Base-by-base conservation (phyloP, 2,797 vertebrate species). In the Poliocrania exsul region DNA sequence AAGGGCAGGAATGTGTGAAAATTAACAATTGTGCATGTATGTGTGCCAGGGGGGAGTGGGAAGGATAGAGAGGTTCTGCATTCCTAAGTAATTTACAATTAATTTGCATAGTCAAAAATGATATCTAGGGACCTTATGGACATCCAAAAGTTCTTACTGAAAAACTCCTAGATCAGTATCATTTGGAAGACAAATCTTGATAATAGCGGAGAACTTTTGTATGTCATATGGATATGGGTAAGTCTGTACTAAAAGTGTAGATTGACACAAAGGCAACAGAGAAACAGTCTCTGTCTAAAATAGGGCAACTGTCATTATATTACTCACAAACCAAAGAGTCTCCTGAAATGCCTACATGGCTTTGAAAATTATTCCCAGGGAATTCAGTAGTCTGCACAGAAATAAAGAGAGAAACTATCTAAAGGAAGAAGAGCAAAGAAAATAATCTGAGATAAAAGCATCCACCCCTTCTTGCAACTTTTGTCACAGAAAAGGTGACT, bases 361-460 rank as follows among this genome's bases (percentile, higher is more conserved):
- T 93, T 95, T 85, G 44, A 90, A 92, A 94, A 35, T 77, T 46
- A 80, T 92, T 91, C 83, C 31, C 31, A 46, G n/a, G 50, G 18
- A 89, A 69, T 79, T 81, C 54, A 69, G 47, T 67, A 81, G 6
- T 37, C 57, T 81, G 38, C 24, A 51, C 4, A 72, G 54, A 77
- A 91, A 56, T 56, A 71, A 44, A 85, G 38, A 73, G 18, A 73
- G 46, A 86, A 74, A 54, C 4, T 5, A 81, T 57, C 6, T 47
- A 49, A 72, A 89, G 37, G 66, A 86, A 65, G 20, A 82, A 77
- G 44, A 91, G 20, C 28, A 25, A 79, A 80, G 49, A 84, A 88
- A 88, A 61, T 83, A 74, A 78, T 42, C n/a, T 46, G 40, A 84
- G 50, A 84, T 90, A 12, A 94, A 93, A 95, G 35, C 8, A 69